phyloP scores from a whole-genome alignment of 2,888 invertebrate genomes.

The Drosophila aldrichi region DNA sequence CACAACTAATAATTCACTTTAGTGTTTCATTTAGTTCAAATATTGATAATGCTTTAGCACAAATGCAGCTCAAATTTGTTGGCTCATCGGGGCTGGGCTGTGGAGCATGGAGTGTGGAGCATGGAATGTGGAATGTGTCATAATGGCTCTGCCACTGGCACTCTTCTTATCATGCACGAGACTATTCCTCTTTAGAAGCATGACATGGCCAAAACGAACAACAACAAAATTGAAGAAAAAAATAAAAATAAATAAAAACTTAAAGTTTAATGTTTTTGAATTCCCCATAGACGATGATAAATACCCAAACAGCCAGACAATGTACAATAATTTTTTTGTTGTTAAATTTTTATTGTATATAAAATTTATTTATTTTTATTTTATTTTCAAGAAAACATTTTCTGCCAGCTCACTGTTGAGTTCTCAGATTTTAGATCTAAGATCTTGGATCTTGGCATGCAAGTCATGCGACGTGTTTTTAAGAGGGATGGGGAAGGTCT shows the following conservation, averaged over 20 bases:
- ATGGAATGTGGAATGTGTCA: slow-evolving; percentile 19
- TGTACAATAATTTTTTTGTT: slow-evolving; percentile 4
- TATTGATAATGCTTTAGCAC: slow-evolving; percentile 48
- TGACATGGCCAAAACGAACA: slow-evolving; percentile 24
- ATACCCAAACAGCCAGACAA: slow-evolving; percentile 25
- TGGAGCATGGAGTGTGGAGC: neutral
- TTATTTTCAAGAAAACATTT: neutral
- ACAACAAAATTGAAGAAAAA: neutral
- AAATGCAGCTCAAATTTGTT: slow-evolving; percentile 14
- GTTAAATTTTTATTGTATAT: slow-evolving; percentile 12
- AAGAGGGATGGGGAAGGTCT: neutral
- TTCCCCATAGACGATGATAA: neutral
- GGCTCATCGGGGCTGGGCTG: neutral
- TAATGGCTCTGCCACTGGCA: slow-evolving; percentile 4
- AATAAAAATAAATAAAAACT: neutral
- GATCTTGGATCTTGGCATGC: slow-evolving; percentile 48
- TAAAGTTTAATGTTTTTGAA: slow-evolving; percentile 2
- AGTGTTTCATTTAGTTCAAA: slow-evolving; percentile 69
- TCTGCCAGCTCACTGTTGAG: slow-evolving; percentile 25
- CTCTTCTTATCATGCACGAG: neutral
- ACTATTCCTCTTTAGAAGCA: slow-evolving; percentile 24
- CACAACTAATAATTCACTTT: slow-evolving; percentile 77
- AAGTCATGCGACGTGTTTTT: slow-evolving; percentile 47
- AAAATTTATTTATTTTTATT: neutral
- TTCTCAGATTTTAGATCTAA: slow-evolving; percentile 21